These are phyloP conservation scores for Euplexia lucipara DNA, from an alignment of 2,888 invertebrate species.

Conservation along the genomic window DNA sequence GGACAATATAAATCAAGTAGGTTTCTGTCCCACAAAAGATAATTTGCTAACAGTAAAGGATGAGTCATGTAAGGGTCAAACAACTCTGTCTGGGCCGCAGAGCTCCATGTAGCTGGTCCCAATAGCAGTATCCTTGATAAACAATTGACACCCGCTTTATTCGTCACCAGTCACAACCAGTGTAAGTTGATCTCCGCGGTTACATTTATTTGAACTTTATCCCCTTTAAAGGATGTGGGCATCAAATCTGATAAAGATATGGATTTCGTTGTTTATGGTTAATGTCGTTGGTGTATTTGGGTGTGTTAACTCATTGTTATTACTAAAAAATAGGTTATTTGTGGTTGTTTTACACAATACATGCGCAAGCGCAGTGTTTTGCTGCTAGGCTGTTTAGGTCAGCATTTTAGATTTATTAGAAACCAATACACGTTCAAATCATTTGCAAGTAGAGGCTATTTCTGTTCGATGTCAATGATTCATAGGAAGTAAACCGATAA, in stretches of 20 bases:
- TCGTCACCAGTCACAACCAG: slow-evolving; percentile 35
- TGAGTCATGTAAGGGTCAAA: slow-evolving; percentile 64
- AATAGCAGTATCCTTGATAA: slow-evolving; percentile 48
- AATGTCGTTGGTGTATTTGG: background rate
- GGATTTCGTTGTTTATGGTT: slow-evolving; percentile 17
- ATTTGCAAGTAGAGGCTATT: slow-evolving; percentile 1
- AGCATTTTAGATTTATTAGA: slow-evolving; percentile 13
- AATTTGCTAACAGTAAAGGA: slow-evolving; percentile 56
- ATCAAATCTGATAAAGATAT: slow-evolving; percentile 27
- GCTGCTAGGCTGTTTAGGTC: background rate
- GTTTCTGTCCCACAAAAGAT: slow-evolving; percentile 14
- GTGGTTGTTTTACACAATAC: background rate
- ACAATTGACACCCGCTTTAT: slow-evolving; percentile 44
- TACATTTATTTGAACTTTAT: slow-evolving; percentile 41
- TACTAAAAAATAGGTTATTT: background rate
- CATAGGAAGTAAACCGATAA: slow-evolving; percentile 9
- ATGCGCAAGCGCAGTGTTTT: background rate
- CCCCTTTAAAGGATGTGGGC: slow-evolving; percentile 50
- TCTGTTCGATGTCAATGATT: slow-evolving; percentile 19
- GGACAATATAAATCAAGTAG: background rate
- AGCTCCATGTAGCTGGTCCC: slow-evolving; percentile 52
- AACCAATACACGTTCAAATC: slow-evolving; percentile 21
- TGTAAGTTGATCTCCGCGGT: slow-evolving; percentile 27
- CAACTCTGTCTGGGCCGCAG: slow-evolving; percentile 56
- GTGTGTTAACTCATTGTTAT: background rate